Base-by-base conservation (phyloP, 2,113 vertebrate species). In the Chrysochloris asiatica region DNA sequence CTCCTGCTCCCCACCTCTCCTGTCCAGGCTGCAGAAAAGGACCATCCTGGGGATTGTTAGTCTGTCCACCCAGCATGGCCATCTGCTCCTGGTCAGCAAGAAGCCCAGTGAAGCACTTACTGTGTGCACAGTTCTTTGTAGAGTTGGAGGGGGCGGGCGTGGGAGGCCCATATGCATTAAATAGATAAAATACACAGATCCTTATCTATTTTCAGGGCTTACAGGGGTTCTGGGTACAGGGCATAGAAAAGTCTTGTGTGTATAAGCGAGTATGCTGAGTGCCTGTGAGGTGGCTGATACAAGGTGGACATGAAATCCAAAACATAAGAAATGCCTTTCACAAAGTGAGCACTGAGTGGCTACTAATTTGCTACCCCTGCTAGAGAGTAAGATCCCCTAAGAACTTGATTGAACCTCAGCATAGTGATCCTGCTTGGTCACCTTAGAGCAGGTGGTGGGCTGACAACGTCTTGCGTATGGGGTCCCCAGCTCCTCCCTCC, bases 341-440 rank as follows among this genome's bases (percentile, higher is more conserved):
- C 41, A 4, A 16, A 6, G 54, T 16, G 54, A 56, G 54, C 54
- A 52, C 19, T n/a, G n/a, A n/a, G n/a, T n/a, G n/a, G n/a, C n/a
- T n/a, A n/a, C n/a, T n/a, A n/a, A n/a, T n/a, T n/a, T n/a, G n/a
- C n/a, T n/a, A n/a, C 54, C 54, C 12, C 54, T 22, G 19, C n/a
- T n/a, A n/a, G n/a, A n/a, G n/a, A n/a, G n/a, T n/a, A n/a, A n/a
- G n/a, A n/a, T 11, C 28, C 36, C 41, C 33, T 22, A 47, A 22
- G 38, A 65, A 26, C 52, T 36, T 24, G 36, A 56, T 72, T 50
- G 83, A 81, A 33, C 48, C 45, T 76, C 54, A 79, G 67, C 67
- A n/a, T n/a, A 38, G 77, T 67, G 63, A 50, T 21, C 63, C 80
- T n/a, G n/a, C n/a, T 89, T 89, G 47, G n/a, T 72, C 84, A 38